Conservation (phyloP, 1,140 invertebrate genomes). For the Geopemphigus sp. region DNA sequence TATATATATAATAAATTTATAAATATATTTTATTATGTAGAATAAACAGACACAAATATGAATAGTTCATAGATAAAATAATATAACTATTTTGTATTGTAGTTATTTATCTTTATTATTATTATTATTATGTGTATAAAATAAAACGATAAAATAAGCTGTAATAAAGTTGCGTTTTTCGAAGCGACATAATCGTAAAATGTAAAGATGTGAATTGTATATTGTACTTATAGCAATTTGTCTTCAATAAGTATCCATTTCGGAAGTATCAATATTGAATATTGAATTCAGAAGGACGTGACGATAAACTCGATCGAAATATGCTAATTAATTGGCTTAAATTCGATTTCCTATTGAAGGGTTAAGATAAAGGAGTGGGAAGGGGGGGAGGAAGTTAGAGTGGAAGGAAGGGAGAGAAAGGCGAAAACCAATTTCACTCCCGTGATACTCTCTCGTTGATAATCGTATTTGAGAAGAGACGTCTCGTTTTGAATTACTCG, state of each 20-base stretch:
- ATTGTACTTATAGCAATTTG: not conserved
- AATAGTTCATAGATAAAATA: no score
- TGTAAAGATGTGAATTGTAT: no score
- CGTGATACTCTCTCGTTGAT: no score
- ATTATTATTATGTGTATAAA: not conserved
- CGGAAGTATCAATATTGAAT: not conserved
- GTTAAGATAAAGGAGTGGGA: not conserved
- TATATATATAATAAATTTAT: no score
- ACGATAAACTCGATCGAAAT: not conserved
- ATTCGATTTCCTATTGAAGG: constrained; percentile 25
- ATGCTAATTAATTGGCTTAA: constrained; percentile 30
- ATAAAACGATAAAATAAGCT: not conserved
- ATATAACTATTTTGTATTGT: no score
- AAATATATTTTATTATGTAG: no score
- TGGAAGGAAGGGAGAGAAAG: no score
- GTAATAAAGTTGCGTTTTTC: not conserved
- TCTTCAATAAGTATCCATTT: not conserved
- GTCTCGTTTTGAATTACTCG: constrained; percentile 8
- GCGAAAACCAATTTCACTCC: no score
- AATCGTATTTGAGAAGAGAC: constrained; percentile 19
- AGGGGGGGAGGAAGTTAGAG: no score
- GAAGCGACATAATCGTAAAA: no score
- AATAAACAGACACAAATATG: no score
- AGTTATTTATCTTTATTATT: no score
- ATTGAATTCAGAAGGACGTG: not conserved